Evolutionary conservation across 92 coral and sea anemone species (phyloP).

Genomic region (Desmophyllum pertusum): DNA sequence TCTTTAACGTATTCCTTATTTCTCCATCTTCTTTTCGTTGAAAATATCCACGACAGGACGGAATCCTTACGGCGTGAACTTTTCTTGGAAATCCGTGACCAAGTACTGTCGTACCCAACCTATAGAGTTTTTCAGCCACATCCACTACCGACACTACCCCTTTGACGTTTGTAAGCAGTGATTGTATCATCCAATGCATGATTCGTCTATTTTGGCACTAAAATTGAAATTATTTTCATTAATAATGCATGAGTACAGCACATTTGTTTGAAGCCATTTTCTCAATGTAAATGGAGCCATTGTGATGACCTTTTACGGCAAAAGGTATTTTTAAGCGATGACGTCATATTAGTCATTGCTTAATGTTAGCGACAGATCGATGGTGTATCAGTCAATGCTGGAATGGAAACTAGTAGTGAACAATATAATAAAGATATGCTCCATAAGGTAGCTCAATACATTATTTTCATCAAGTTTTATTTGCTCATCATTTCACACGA

Average conservation of each 20-base stretch:
- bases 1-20: neutral
- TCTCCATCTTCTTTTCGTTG: constrained; percentile 20
- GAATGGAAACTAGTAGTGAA: no score
- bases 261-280: no score
- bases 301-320: no score
- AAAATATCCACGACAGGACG: constrained; percentile 19
- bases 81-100: neutral
- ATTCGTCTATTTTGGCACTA: neutral
- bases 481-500: no score
- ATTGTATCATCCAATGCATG: neutral
- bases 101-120: neutral
- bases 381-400: no score
- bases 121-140: no score
- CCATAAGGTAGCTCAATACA: no score
- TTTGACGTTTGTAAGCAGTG: neutral
- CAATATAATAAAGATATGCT: no score
- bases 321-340: no score
- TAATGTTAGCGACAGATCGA: neutral
- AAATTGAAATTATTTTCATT: neutral
- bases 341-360: neutral
- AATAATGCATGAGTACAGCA: neutral
- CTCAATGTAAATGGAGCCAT: neutral
- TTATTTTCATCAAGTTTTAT: no score
- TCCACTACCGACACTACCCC: neutral
- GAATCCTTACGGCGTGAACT: constrained; percentile 8